Evolutionary conservation across 2,797 vertebrate species (phyloP).

Genomic region (Poecilia velifera): DNA sequence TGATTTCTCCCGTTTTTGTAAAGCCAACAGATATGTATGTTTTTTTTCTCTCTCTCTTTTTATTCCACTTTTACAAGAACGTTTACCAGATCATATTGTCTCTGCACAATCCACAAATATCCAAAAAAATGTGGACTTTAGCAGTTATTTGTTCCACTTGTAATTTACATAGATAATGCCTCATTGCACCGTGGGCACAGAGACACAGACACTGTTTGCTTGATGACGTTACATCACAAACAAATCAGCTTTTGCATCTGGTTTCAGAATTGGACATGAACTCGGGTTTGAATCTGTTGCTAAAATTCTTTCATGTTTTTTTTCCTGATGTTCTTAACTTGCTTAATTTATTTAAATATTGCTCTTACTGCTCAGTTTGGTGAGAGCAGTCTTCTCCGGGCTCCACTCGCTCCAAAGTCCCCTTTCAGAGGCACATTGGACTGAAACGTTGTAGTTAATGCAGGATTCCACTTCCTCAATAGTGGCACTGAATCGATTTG

Average conservation of each 20-base stretch:
- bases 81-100: not conserved
- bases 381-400: conserved; percentile 28
- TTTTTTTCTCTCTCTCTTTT: not conserved
- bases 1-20: not conserved
- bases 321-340: not conserved
- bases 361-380: conserved; percentile 63
- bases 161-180: not conserved
- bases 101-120: not conserved
- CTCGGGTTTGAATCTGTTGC: not conserved
- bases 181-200: not conserved
- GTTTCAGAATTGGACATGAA: not conserved
- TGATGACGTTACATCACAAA: not conserved
- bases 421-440: conserved; percentile 51
- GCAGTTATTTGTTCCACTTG: not conserved
- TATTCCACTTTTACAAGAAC: not conserved
- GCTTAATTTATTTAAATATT: not conserved
- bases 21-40: not conserved
- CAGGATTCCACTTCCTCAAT: conserved; percentile 56
- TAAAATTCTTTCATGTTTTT: not conserved
- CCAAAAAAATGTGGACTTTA: not conserved
- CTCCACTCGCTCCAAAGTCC: conserved; percentile 74
- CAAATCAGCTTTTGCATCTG: not conserved
- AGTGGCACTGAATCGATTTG: too few species aligned
- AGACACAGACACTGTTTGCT: not conserved
- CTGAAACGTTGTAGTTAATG: conserved; percentile 52